A percentile compares a stretch with the other conserved stretches of the same genome.
phyloP scores from a whole-genome alignment of 2,888 invertebrate genomes.

The Plagiodera versicolora region DNA sequence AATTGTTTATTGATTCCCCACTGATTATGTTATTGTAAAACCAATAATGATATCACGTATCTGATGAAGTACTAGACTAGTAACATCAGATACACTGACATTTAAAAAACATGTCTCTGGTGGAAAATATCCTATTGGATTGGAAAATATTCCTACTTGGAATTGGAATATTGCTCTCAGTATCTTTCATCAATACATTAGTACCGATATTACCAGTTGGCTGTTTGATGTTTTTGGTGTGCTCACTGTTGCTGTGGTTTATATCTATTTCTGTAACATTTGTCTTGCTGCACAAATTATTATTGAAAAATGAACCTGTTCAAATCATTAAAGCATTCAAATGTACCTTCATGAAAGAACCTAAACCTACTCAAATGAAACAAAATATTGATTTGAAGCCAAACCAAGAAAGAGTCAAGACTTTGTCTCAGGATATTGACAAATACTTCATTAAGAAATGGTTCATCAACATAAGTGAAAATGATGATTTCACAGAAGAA shows the following conservation, averaged over 20 bases:
- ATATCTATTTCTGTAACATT: constrained; percentile 58
- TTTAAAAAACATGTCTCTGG: not conserved
- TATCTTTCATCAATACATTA: constrained; percentile 29
- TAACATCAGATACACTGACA: not conserved
- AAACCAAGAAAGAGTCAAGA: constrained; percentile 39
- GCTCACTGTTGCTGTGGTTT: constrained; percentile 54
- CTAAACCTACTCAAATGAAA: constrained; percentile 6
- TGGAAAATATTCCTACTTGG: constrained; percentile 35
- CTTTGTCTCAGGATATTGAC: constrained; percentile 54
- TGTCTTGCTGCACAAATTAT: constrained; percentile 59
- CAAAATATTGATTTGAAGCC: constrained; percentile 25
- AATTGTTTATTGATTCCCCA: too few relatives aligned
- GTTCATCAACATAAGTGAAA: constrained; percentile 57
- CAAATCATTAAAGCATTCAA: constrained; percentile 52
- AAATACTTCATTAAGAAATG: constrained; percentile 56
- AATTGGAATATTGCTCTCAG: constrained; percentile 24
- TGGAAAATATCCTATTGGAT: constrained; percentile 22
- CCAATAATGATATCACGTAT: not conserved
- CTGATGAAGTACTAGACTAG: not conserved
- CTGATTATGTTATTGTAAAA: not conserved
- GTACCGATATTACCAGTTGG: constrained; percentile 34
- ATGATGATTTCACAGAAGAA: constrained; percentile 55
- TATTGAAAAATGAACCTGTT: constrained; percentile 59
- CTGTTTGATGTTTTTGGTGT: constrained; percentile 42
- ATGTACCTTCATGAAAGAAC: not conserved